Percentiles rank a stretch among this genome's conserved stretches.
phyloP scores from a whole-genome alignment of 2,113 vertebrate species.

The Colaptes auratus region DNA sequence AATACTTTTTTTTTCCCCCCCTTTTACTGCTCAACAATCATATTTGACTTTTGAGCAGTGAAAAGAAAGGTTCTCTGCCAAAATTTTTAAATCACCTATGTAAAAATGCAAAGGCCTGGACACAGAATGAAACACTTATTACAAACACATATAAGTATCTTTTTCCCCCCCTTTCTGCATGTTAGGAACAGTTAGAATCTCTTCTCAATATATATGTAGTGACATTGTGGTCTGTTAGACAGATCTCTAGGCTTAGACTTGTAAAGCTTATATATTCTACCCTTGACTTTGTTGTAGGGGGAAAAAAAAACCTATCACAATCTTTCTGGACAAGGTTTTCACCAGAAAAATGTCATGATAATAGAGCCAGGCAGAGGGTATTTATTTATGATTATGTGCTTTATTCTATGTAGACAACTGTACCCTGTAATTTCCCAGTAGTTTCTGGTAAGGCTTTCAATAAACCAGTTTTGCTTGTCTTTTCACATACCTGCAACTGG shows the following conservation, averaged over 20 bases:
- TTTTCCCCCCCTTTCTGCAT: not conserved
- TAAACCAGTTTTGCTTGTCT: not conserved
- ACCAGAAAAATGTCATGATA: not conserved
- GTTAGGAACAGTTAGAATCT: not conserved
- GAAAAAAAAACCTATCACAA: not conserved
- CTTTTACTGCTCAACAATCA: not conserved
- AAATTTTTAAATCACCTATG: slow-evolving; percentile 14
- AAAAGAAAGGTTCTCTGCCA: slow-evolving; percentile 1
- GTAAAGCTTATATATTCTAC: not conserved
- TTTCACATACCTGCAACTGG: fast-evolving
- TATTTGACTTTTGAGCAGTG: not conserved
- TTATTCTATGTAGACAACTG: not conserved
- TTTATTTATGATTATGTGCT: not conserved
- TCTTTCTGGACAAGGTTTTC: not conserved
- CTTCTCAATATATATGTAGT: not conserved
- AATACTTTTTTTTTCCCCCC: not conserved
- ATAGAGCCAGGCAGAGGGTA: not conserved
- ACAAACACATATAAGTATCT: not conserved
- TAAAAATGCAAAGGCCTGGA: slow-evolving; percentile 22
- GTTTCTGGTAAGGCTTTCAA: not conserved
- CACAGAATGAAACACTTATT: slow-evolving; percentile 12
- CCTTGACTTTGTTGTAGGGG: not conserved
- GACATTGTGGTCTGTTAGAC: not conserved
- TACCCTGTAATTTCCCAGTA: not conserved
- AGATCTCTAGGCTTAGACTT: not conserved